These are phyloP conservation scores for Sebastes flavidus DNA, from an alignment of 2,797 vertebrate species.

Conservation along the genomic window DNA sequence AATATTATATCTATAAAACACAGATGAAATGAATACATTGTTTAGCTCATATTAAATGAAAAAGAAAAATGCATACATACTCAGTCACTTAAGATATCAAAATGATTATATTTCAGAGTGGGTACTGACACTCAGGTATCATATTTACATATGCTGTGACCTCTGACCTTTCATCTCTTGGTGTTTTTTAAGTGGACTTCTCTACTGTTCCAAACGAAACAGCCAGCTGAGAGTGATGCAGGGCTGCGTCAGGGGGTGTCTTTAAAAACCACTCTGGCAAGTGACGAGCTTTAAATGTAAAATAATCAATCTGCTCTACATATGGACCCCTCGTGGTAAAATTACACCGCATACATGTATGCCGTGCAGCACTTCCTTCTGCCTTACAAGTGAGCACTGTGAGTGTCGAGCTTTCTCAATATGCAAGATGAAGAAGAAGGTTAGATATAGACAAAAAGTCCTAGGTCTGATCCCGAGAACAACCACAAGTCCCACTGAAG, in stretches of 20 bases:
- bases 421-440: not conserved
- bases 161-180: slow-evolving; percentile 12
- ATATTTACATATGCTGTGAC: not conserved
- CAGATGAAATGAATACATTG: not conserved
- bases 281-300: not conserved
- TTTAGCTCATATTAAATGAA: not conserved
- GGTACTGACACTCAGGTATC: not conserved
- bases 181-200: not conserved
- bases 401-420: not conserved
- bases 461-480: not conserved
- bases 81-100: not conserved
- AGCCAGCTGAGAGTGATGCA: not conserved
- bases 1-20: not conserved
- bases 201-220: not conserved
- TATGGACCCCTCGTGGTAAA: not conserved
- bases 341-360: not conserved
- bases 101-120: not conserved
- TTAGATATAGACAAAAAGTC: not conserved
- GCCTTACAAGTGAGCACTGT: not conserved
- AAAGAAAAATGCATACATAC: not conserved
- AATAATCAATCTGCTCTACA: not conserved
- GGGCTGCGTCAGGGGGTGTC: not conserved
- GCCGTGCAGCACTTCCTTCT: not conserved
- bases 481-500: not conserved
- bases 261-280: not conserved